Base-by-base conservation (phyloP, 2,113 vertebrate species). In the Cochlearius cochlearius region DNA sequence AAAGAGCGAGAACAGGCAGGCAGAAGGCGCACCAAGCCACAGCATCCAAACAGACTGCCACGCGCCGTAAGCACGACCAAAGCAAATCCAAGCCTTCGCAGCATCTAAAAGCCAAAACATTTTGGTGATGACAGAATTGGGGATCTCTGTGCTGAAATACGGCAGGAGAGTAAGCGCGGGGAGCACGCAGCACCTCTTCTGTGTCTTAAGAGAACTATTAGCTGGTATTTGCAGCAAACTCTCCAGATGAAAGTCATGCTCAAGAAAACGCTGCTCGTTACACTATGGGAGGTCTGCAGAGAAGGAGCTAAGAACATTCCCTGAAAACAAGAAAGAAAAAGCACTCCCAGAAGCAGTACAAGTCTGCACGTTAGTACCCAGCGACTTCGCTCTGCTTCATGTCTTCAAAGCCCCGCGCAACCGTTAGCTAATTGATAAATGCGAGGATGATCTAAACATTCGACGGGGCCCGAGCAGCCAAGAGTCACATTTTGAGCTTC, bases 41-140 rank as follows among this genome's bases (percentile, higher is more conserved):
- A 39, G 92, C 62, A 71, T 30, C 56, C 56, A 39, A 34, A 21
- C 60, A 45, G 43, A 10, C 62, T 21, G 56, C 30, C 71, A 13
- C 5, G 1, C 2, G 8, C 52, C 20, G 22, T 7, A 55, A 73
- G 47, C 29, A 3, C 2, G 2, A 67, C 7, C 60, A 23, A 11
- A 85, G 32, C 27, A 81, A 67, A 87, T 0, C 5, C 73, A 56
- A 68, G 14, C 29, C 34, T 68, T 12, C 30, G 5, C 50, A 62
- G 62, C n/a, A 39, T 4, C 53, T 15, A 10, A 72, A 63, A 25
- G n/a, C 14, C 36, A 3, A 62, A 55, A 25, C 1, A 10, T 32
- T 71, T 10, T n/a, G 53, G 43, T 10, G 30, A 11, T 0, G 25
- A 41, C 7, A 53, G 41, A 91, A 75, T 1, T 9, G 16, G 23